phyloP scores from a whole-genome alignment of 2,113 vertebrate genomes.

The Cynopterus brachyotis region DNA sequence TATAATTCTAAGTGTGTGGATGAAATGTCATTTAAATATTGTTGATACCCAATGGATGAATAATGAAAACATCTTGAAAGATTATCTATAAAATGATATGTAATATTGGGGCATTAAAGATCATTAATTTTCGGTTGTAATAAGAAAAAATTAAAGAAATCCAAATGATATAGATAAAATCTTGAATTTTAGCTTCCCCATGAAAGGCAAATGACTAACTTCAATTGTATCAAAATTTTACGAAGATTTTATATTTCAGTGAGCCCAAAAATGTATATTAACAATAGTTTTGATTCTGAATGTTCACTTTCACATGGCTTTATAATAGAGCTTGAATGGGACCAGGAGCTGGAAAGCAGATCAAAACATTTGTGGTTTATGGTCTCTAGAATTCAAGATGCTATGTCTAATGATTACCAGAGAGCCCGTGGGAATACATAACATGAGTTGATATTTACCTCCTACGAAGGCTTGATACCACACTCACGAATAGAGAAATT shows the following conservation, averaged over 20 bases:
- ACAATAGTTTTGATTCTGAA: not conserved
- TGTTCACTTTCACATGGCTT: not conserved
- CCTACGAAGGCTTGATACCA: not conserved
- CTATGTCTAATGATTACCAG: not conserved
- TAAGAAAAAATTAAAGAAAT: constrained; percentile 59
- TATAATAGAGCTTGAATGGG: not conserved
- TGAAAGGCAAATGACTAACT: constrained; percentile 49
- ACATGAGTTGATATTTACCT: not conserved
- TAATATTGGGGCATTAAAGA: constrained; percentile 23
- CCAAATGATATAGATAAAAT: not conserved
- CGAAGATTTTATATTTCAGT: not conserved
- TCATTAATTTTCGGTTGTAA: constrained; percentile 15
- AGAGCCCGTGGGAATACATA: not conserved
- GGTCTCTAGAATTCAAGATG: not conserved
- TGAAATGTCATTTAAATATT: constrained; percentile 27
- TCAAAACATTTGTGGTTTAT: not conserved
- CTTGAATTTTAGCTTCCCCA: constrained; percentile 49
- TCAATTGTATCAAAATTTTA: constrained; percentile 24
- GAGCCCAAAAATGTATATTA: not conserved
- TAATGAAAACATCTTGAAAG: constrained; percentile 14
- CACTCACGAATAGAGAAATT: not conserved
- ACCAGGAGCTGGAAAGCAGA: not conserved
- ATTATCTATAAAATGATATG: constrained; percentile 51
- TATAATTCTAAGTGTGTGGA: not conserved
- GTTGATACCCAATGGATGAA: not conserved